phyloP scores from a whole-genome alignment of 2,888 invertebrate genomes.

The Cotesia congregata region DNA sequence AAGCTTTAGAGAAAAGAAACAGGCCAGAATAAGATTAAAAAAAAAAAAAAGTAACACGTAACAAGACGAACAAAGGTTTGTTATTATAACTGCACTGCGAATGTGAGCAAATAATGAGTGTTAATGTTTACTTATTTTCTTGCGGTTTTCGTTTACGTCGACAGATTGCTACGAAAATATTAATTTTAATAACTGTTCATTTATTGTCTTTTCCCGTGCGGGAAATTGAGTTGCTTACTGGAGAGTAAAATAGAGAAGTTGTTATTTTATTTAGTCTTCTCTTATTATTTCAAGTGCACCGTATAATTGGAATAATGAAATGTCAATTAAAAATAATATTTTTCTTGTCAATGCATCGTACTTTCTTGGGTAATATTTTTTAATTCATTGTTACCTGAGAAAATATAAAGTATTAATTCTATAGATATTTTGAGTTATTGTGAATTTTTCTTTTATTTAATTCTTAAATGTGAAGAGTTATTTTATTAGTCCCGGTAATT shows the following conservation, averaged over 20 bases:
- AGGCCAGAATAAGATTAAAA: slow-evolving; percentile 14
- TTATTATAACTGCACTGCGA: not conserved
- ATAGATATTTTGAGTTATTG: too few relatives aligned
- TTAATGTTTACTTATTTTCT: not conserved
- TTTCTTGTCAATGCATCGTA: not conserved
- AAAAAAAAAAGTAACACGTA: slow-evolving; percentile 19
- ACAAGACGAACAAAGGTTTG: not conserved
- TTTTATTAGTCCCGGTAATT: too few relatives aligned
- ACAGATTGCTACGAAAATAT: not conserved
- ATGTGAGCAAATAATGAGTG: not conserved
- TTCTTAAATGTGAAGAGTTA: too few relatives aligned
- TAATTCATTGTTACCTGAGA: not conserved
- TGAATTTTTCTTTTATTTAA: too few relatives aligned
- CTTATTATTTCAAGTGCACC: not conserved
- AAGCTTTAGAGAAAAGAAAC: not conserved
- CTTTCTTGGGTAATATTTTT: not conserved
- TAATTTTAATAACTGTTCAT: not conserved
- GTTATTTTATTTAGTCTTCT: not conserved
- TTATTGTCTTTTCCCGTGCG: not conserved
- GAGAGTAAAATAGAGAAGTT: not conserved
- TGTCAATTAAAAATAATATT: not conserved
- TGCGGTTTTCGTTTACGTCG: not conserved
- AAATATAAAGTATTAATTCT: too few relatives aligned
- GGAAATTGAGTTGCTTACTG: not conserved
- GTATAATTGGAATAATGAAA: not conserved